Conservation (phyloP, 2,113 vertebrate species). For the Morone chrysops region DNA sequence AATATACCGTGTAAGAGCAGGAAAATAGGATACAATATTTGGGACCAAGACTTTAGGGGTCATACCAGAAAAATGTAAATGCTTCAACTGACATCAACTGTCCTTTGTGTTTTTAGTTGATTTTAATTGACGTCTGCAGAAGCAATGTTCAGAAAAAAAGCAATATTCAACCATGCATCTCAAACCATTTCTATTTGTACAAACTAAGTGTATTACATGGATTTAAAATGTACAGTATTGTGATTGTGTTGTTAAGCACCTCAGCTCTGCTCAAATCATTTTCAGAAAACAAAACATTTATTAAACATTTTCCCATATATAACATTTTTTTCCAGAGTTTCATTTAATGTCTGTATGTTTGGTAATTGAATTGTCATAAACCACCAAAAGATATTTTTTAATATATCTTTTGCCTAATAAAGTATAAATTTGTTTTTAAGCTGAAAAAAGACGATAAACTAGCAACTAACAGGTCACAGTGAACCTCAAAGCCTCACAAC, state of each 20-base stretch:
- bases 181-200: conserved; percentile 19
- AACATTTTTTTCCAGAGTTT: conserved; percentile 32
- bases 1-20: conserved; percentile 17
- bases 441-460: conserved; percentile 64
- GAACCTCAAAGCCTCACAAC: conserved; percentile 69
- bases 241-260: conserved; percentile 15
- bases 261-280: conserved; percentile 34
- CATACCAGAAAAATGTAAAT: conserved; percentile 6
- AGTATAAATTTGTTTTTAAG: conserved; percentile 43
- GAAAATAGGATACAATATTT: conserved; percentile 15
- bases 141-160: conserved; percentile 30
- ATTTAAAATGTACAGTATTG: conserved; percentile 23
- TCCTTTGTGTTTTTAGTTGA: not conserved
- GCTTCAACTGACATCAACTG: not conserved
- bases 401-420: conserved; percentile 29
- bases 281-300: conserved; percentile 72
- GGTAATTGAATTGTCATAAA: conserved; percentile 18
- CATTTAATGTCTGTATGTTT: conserved; percentile 17
- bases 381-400: conserved; percentile 10
- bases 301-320: conserved; percentile 52
- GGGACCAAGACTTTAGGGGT: not conserved
- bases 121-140: conserved; percentile 36
- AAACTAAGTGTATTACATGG: conserved; percentile 19
- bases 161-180: conserved; percentile 32
- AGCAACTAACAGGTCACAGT: conserved; percentile 67